phyloP scores from a whole-genome alignment of 2,797 vertebrate genomes.

The Halcyon smyrnensis region DNA sequence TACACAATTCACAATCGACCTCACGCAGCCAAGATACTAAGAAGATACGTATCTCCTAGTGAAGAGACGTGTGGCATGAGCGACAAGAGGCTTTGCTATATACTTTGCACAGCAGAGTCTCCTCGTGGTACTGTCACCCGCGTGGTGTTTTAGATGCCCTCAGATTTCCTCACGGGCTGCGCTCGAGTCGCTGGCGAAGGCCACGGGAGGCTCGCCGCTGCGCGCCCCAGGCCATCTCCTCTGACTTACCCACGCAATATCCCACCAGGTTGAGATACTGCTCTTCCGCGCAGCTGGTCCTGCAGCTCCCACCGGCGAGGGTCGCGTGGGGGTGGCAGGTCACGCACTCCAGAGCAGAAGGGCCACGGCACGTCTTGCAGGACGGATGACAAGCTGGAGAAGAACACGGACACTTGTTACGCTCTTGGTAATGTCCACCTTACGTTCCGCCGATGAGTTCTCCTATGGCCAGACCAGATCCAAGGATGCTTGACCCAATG shows the following conservation, averaged over 20 bases:
- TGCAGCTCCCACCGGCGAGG: slow-evolving; percentile 82
- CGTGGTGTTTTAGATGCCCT: too few relatives aligned
- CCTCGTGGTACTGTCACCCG: too few relatives aligned
- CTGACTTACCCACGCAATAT: slow-evolving; percentile 87
- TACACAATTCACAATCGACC: too few relatives aligned
- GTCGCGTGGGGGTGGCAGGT: slow-evolving; percentile 82
- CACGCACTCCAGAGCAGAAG: slow-evolving; percentile 85
- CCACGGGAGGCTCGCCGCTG: too few relatives aligned
- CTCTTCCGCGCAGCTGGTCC: slow-evolving; percentile 84
- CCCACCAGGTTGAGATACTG: slow-evolving; percentile 85
- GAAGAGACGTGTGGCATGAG: too few relatives aligned
- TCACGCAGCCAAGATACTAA: too few relatives aligned
- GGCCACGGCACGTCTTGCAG: slow-evolving; percentile 86
- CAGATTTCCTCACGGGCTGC: too few relatives aligned
- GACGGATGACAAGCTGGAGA: slow-evolving; percentile 89
- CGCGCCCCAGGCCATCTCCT: neutral
- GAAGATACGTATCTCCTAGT: too few relatives aligned
- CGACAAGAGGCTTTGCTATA: too few relatives aligned
- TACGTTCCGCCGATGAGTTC: too few relatives aligned
- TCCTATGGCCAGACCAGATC: neutral
- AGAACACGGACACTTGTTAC: neutral
- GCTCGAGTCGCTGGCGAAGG: too few relatives aligned
- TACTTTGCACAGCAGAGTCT: too few relatives aligned
- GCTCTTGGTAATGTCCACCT: neutral
- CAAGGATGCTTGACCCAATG: neutral